Percentiles rank a stretch among this genome's conserved stretches.
Evolutionary conservation across 2,113 vertebrate genomes (phyloP).

Genomic region (Laticauda colubrina): DNA sequence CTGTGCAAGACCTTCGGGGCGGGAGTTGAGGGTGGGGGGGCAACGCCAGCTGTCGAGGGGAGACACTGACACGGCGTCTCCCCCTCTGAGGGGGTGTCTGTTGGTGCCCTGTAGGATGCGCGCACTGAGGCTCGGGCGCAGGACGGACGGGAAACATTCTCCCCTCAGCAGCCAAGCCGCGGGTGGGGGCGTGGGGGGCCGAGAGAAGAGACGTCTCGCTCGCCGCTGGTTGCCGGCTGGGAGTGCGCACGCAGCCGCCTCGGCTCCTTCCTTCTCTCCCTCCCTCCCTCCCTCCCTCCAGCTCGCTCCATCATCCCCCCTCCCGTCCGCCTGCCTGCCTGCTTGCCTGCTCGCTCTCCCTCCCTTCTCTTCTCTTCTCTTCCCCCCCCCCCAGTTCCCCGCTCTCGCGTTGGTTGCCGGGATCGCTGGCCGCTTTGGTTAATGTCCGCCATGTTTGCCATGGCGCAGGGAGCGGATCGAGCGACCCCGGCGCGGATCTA

Average conservation of each 20-base stretch:
- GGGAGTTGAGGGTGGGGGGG: neutral
- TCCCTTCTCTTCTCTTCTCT: neutral
- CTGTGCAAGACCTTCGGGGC: too few species aligned
- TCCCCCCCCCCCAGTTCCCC: neutral
- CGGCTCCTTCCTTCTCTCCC: neutral
- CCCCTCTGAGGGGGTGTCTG: neutral
- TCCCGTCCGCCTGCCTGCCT: neutral
- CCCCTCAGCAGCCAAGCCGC: neutral
- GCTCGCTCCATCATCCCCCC: neutral
- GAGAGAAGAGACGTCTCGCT: neutral
- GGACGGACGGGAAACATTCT: neutral
- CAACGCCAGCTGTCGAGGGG: neutral
- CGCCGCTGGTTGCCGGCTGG: neutral
- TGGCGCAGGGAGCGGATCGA: constrained; percentile 83
- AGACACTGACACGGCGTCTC: neutral
- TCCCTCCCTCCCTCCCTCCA: too few species aligned
- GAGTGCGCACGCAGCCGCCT: constrained; percentile 12
- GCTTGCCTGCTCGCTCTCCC: rapidly evolving
- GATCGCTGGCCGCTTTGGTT: constrained; percentile 84
- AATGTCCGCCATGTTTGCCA: constrained; percentile 95
- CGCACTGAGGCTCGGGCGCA: neutral
- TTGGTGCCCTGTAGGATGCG: neutral
- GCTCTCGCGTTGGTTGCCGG: constrained; percentile 83
- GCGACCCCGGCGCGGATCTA: constrained; percentile 78
- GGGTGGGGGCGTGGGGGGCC: neutral